These are phyloP conservation scores for Drosophila saltans DNA, from an alignment of 1,140 invertebrate species.

Conservation along the genomic window DNA sequence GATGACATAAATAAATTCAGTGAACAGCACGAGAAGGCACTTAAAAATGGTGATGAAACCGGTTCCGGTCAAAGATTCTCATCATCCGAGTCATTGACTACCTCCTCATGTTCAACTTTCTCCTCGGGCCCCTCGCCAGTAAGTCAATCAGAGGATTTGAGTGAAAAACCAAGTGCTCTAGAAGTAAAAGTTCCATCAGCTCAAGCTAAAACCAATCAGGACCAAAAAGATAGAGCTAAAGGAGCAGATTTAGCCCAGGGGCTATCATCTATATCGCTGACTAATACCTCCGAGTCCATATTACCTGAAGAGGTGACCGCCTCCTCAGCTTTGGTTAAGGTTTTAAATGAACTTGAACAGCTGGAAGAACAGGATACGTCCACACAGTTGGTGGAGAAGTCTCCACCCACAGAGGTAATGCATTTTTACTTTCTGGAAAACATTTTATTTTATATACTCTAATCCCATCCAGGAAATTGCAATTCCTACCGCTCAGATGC, in stretches of 20 bases:
- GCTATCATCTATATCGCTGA: conserved; percentile 75
- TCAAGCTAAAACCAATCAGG: conserved; percentile 28
- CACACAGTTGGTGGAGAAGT: conserved; percentile 33
- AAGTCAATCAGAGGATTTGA: conserved; percentile 61
- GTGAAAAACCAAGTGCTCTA: conserved; percentile 30
- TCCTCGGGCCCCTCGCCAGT: conserved; percentile 79
- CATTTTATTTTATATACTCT: too few relatives aligned
- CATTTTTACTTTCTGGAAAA: neutral
- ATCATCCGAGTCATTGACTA: conserved; percentile 74
- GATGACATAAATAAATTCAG: conserved; percentile 75
- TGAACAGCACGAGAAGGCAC: conserved; percentile 41
- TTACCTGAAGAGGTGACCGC: conserved; percentile 62
- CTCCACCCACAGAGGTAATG: neutral
- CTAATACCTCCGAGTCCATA: conserved; percentile 60
- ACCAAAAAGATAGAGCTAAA: neutral
- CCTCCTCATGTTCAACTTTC: conserved; percentile 80
- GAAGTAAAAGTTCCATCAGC: conserved; percentile 22
- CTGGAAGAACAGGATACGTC: conserved; percentile 44
- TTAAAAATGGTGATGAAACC: conserved; percentile 31
- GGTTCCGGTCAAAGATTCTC: conserved; percentile 29
- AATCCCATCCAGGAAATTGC: conserved; percentile 2
- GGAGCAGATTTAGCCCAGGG: conserved; percentile 69
- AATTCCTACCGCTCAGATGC: neutral
- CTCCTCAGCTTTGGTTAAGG: conserved; percentile 66
- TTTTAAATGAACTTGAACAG: conserved; percentile 58